Conservation (phyloP, 2,113 vertebrate genomes). For the Myanophis thanlyinensis region DNA sequence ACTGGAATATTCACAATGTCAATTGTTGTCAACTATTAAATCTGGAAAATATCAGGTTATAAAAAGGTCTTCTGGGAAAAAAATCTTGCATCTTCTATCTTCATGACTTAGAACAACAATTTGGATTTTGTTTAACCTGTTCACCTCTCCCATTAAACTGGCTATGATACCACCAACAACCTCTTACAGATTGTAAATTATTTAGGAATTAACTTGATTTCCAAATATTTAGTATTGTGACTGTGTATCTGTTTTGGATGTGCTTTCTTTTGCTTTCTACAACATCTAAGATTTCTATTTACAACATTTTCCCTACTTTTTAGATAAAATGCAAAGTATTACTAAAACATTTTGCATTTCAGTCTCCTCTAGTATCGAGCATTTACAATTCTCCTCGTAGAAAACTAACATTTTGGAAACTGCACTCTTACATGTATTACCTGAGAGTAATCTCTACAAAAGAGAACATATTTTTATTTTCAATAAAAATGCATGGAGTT, state of each 20-base stretch:
- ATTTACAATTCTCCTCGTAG: background rate
- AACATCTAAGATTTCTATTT: background rate
- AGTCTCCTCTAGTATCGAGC: background rate
- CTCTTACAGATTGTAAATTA: background rate
- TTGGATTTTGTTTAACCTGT: background rate
- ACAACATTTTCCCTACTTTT: background rate
- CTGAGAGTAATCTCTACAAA: background rate
- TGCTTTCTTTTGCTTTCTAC: background rate
- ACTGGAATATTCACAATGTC: background rate
- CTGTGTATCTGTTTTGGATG: background rate
- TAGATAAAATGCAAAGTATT: background rate
- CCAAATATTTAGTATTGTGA: background rate
- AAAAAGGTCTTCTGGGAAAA: background rate
- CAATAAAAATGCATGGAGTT: background rate
- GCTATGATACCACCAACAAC: background rate
- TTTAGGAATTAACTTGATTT: background rate
- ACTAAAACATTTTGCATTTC: background rate
- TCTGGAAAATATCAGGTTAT: background rate
- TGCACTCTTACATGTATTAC: background rate
- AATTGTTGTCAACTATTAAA: background rate
- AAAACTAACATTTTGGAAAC: background rate
- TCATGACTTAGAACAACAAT: background rate
- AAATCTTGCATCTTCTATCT: background rate
- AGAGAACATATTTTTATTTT: background rate
- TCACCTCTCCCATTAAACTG: background rate